Conservation (phyloP, 2,888 invertebrate genomes). For the Drosophila anomelani region DNA sequence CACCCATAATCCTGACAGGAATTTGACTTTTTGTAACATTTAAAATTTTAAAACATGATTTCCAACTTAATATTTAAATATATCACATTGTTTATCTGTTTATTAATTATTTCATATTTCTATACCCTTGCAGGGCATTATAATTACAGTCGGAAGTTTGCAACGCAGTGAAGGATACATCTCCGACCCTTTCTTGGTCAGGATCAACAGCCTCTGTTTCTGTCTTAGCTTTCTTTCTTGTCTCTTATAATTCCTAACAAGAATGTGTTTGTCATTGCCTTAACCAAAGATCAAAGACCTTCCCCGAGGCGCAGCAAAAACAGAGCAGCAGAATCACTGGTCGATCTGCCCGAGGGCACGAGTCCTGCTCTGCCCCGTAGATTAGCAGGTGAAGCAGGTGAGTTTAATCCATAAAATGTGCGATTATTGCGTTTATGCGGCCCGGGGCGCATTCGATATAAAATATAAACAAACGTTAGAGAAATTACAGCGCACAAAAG, state of each 20-base stretch:
- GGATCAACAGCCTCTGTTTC: too few relatives aligned
- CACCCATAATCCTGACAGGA: too few relatives aligned
- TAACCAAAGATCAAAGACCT: slow-evolving; percentile 4
- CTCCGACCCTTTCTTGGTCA: too few relatives aligned
- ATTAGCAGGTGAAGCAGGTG: slow-evolving; percentile 75
- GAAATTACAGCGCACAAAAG: slow-evolving; percentile 72
- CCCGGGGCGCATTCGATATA: slow-evolving; percentile 72
- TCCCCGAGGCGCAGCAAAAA: background rate
- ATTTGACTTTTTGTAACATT: too few relatives aligned
- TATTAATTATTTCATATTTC: too few relatives aligned
- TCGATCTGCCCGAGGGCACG: slow-evolving; percentile 12
- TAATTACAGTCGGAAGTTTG: too few relatives aligned
- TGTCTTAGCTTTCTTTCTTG: too few relatives aligned
- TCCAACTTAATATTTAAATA: too few relatives aligned
- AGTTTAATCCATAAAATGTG: slow-evolving; percentile 82
- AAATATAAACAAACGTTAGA: slow-evolving; percentile 79
- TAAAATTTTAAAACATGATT: too few relatives aligned
- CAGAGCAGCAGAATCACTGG: background rate
- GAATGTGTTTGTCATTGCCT: slow-evolving; percentile 1
- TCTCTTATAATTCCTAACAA: background rate
- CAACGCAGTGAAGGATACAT: too few relatives aligned
- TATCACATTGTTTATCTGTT: too few relatives aligned
- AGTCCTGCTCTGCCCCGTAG: slow-evolving; percentile 51
- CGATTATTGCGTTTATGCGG: slow-evolving; percentile 81
- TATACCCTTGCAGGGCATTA: too few relatives aligned